Evolutionary conservation across 1,140 invertebrate genomes (phyloP).

Genomic region (Telenomus remus): DNA sequence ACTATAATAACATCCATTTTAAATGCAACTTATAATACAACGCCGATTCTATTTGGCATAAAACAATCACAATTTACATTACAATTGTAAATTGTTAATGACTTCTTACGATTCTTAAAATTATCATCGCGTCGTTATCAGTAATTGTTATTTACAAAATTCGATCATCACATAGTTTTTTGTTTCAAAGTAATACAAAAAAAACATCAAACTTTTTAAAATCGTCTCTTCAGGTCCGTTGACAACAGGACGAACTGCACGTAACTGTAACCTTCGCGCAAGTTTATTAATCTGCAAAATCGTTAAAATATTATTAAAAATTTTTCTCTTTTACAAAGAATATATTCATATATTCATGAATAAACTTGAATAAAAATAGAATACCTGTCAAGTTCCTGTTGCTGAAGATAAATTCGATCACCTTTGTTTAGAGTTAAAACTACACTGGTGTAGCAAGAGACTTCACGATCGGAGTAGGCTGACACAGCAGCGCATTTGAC

Average conservation of each 20-base stretch:
- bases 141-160: conserved; percentile 25
- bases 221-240: conserved; percentile 48
- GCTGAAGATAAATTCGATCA: conserved; percentile 67
- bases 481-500: conserved; percentile 65
- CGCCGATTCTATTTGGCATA: conserved; percentile 27
- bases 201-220: conserved; percentile 9
- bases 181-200: background rate
- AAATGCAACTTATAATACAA: conserved; percentile 32
- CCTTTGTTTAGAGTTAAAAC: conserved; percentile 61
- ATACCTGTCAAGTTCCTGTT: conserved; percentile 67
- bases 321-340: conserved; percentile 6
- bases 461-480: conserved; percentile 57
- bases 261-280: conserved; percentile 68
- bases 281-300: conserved; percentile 66
- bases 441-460: conserved; percentile 67
- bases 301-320: background rate
- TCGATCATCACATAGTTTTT: conserved; percentile 26
- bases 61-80: conserved; percentile 39
- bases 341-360: conserved; percentile 7
- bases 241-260: conserved; percentile 67
- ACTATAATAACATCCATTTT: background rate
- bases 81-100: background rate
- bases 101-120: background rate
- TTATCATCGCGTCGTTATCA: background rate
- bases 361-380: background rate